phyloP scores from a whole-genome alignment of 2,888 invertebrate species.

The Magallana nippona region DNA sequence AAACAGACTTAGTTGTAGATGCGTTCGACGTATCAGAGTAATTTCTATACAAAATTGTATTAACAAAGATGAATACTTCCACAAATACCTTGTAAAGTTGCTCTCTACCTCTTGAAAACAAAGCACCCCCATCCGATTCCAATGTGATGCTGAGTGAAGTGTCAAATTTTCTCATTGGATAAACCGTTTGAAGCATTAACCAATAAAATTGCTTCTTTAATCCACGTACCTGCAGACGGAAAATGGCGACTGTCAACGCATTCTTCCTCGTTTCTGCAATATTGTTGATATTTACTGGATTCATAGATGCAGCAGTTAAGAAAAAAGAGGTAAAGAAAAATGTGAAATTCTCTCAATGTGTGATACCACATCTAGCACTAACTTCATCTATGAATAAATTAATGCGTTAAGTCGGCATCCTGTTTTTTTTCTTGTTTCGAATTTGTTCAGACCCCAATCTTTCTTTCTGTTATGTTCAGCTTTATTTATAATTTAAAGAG shows the following conservation, averaged over 20 bases:
- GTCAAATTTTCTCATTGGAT: background rate
- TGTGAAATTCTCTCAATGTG: background rate
- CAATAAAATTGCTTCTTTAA: constrained; percentile 55
- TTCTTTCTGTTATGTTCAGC: background rate
- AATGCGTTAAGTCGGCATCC: background rate
- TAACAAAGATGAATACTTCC: too few relatives aligned
- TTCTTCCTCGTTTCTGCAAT: constrained; percentile 45
- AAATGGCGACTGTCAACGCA: constrained; percentile 53
- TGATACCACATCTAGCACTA: background rate
- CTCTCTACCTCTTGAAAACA: background rate
- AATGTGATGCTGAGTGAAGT: constrained; percentile 17
- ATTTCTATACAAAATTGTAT: too few relatives aligned
- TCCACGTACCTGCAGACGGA: constrained; percentile 63
- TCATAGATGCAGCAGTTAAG: constrained; percentile 52
- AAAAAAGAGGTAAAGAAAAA: constrained; percentile 62
- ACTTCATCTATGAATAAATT: background rate
- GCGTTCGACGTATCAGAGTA: too few relatives aligned
- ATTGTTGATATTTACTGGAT: constrained; percentile 48
- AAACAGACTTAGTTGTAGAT: too few relatives aligned
- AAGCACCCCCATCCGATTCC: constrained; percentile 22
- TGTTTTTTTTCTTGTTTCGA: background rate
- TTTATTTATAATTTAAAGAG: too few relatives aligned
- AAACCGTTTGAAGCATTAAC: constrained; percentile 23
- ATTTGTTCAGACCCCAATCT: background rate
- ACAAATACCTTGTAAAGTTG: too few relatives aligned